Evolutionary conservation across 1,140 invertebrate species (phyloP).

Genomic region (Heliconius congener): DNA sequence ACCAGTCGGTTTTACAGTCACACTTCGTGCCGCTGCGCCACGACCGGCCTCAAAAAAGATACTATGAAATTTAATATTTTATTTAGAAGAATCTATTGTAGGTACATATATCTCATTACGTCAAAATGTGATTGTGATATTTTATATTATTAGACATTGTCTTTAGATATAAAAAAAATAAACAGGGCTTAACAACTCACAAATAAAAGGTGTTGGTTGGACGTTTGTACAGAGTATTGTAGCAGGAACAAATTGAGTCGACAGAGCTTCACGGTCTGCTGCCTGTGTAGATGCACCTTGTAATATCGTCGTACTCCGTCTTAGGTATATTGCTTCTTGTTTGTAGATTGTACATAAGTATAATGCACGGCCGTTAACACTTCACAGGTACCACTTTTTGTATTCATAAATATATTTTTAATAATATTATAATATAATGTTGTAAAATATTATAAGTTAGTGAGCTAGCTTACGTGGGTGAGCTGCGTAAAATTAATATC

Average conservation of each 20-base stretch:
- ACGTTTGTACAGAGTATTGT: slow-evolving; percentile 56
- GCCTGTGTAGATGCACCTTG: slow-evolving; percentile 64
- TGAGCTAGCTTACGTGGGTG: neutral
- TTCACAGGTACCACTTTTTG: neutral
- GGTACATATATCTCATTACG: too few species aligned
- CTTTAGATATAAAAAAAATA: neutral
- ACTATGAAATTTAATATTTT: neutral
- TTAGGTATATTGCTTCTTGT: slow-evolving; percentile 51
- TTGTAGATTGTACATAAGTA: slow-evolving; percentile 35
- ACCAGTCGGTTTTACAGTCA: too few species aligned
- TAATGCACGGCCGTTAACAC: neutral
- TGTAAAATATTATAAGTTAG: neutral
- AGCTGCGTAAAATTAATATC: neutral
- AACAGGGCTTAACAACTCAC: neutral
- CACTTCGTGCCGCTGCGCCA: too few species aligned
- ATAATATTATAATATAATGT: neutral
- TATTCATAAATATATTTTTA: neutral
- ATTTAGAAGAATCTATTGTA: neutral
- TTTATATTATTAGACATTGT: neutral
- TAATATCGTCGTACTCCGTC: slow-evolving; percentile 52
- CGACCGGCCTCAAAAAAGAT: too few species aligned
- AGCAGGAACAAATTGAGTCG: slow-evolving; percentile 69
- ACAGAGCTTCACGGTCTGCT: slow-evolving; percentile 71
- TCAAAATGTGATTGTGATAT: neutral
- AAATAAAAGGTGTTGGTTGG: slow-evolving; percentile 2